Conservation (phyloP, 2,113 vertebrate genomes). For the Bombycilla garrulus region DNA sequence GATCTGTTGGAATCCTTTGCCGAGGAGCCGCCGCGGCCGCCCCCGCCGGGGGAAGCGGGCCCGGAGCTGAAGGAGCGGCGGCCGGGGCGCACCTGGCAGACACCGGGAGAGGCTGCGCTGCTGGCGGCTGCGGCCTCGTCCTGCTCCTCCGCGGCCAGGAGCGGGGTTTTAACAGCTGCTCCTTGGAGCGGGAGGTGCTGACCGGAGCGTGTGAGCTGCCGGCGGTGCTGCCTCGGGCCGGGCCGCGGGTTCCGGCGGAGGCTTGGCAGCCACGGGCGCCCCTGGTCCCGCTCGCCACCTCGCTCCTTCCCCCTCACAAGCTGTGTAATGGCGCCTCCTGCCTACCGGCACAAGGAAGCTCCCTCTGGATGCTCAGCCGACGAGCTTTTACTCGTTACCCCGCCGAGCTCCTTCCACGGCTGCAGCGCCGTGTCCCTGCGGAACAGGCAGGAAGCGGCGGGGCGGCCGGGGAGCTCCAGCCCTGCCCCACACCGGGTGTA, state of each 20-base stretch:
- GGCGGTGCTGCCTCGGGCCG: not conserved
- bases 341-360: slow-evolving; percentile 16
- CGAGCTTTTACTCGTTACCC: fast-evolving
- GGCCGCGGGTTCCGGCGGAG: not conserved
- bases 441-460: not conserved
- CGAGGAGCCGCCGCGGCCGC: too few relatives aligned
- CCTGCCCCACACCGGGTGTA: fast-evolving
- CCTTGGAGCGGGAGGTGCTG: not conserved
- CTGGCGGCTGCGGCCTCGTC: not conserved
- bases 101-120: not conserved
- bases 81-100: not conserved
- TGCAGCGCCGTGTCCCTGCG: not conserved
- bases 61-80: not conserved
- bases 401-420: not conserved
- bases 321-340: slow-evolving; percentile 87
- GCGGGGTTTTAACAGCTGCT: not conserved
- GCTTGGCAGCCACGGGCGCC: not conserved
- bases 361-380: not conserved
- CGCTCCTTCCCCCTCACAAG: slow-evolving; percentile 41
- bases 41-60: not conserved
- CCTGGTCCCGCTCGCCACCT: not conserved
- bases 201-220: not conserved
- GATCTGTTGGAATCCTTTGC: not conserved
- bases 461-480: not conserved
- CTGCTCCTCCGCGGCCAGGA: not conserved